phyloP scores from a whole-genome alignment of 2,113 vertebrate genomes.

The Sphaerodactylus townsendi region DNA sequence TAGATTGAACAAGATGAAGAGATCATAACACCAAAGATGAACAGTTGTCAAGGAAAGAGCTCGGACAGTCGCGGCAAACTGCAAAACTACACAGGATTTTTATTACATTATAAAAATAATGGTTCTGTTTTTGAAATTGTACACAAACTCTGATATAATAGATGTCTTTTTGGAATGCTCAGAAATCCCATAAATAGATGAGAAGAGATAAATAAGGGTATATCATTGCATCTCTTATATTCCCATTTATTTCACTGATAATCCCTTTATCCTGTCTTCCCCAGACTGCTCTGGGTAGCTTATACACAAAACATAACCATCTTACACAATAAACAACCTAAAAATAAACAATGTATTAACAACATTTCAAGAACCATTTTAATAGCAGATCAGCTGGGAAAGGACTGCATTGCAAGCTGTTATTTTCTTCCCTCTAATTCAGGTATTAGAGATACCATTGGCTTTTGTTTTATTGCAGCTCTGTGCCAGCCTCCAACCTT shows the following conservation, averaged over 20 bases:
- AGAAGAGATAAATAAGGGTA: not conserved
- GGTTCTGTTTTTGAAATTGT: not conserved
- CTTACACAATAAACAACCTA: too few species aligned
- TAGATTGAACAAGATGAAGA: constrained; percentile 42
- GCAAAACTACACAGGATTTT: not conserved
- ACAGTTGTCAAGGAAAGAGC: not conserved
- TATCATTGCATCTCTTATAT: not conserved
- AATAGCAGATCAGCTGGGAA: too few species aligned
- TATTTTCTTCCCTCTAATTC: not conserved
- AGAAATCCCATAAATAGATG: too few species aligned
- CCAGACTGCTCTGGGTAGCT: too few species aligned
- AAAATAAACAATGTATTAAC: too few species aligned
- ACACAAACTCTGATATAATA: not conserved
- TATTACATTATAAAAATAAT: not conserved
- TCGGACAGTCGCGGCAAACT: not conserved
- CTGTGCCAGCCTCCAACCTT: not conserved
- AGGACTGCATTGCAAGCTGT: too few species aligned
- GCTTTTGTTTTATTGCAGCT: too few species aligned
- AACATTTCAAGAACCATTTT: too few species aligned
- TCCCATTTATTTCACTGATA: not conserved
- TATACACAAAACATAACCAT: too few species aligned
- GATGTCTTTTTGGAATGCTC: not conserved
- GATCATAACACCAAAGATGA: not conserved
- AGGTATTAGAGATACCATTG: not conserved
- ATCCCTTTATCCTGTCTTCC: too few species aligned